Evolutionary conservation across 1,140 invertebrate genomes (phyloP).

Genomic region (Megalopta genalis): DNA sequence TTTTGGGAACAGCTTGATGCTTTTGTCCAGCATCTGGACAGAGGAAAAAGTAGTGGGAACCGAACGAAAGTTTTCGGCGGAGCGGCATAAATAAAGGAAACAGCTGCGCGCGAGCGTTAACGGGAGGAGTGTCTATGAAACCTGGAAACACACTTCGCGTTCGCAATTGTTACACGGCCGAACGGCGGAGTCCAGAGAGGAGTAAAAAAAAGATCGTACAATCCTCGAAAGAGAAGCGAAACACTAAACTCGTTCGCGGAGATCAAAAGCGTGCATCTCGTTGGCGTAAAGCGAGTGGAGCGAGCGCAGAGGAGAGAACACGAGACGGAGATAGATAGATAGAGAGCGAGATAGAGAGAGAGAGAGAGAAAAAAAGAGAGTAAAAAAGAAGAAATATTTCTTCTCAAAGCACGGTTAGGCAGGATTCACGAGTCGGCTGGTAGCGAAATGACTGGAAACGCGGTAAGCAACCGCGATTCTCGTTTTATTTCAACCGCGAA

Average conservation of each 20-base stretch:
- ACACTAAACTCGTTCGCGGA: background rate
- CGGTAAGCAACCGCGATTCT: slow-evolving; percentile 10
- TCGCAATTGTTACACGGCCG: slow-evolving; percentile 5
- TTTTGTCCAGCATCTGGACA: no score
- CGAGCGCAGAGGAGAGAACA: background rate
- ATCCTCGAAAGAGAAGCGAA: background rate
- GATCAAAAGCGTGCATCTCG: slow-evolving; percentile 2
- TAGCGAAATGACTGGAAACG: background rate
- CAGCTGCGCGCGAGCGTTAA: background rate
- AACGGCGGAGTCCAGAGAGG: background rate
- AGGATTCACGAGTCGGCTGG: slow-evolving; percentile 15
- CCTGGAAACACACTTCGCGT: background rate
- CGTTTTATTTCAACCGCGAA: slow-evolving; percentile 6
- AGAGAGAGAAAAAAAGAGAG: no score
- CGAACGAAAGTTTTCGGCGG: no score
- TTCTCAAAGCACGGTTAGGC: background rate
- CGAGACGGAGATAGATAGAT: no score
- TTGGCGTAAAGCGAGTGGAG: background rate
- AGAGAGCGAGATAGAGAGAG: no score
- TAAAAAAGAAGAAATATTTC: background rate
- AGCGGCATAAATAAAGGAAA: background rate
- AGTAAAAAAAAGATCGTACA: background rate
- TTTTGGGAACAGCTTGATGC: no score
- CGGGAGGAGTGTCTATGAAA: background rate
- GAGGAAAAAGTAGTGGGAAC: no score